phyloP scores from a whole-genome alignment of 1,140 invertebrate genomes.

The Micrasema longulum region DNA sequence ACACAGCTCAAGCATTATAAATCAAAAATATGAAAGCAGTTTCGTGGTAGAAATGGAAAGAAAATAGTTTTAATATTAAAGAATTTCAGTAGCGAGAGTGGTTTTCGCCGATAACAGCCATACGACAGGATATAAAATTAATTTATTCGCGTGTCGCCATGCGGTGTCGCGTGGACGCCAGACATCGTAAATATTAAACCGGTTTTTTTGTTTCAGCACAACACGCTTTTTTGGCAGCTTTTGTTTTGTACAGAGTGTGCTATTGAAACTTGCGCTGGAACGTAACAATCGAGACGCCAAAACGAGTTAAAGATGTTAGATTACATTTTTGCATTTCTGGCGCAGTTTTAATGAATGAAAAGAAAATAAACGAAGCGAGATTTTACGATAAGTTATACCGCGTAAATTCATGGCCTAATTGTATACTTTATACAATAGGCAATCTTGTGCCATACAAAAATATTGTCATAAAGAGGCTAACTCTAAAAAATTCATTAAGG shows the following conservation, averaged over 20 bases:
- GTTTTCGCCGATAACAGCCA: too few relatives aligned
- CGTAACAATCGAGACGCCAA: background rate
- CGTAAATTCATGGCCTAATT: constrained; percentile 1
- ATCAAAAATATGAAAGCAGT: too few relatives aligned
- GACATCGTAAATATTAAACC: constrained; percentile 19
- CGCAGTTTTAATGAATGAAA: background rate
- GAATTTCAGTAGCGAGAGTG: too few relatives aligned
- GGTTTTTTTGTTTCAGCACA: background rate
- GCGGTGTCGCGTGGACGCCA: constrained; percentile 7
- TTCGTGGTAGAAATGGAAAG: too few relatives aligned
- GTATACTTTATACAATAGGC: background rate
- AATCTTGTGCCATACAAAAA: too few relatives aligned
- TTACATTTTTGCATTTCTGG: background rate
- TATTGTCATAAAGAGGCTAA: too few relatives aligned
- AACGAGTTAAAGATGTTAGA: background rate
- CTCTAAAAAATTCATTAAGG: too few relatives aligned
- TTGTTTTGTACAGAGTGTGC: constrained; percentile 3
- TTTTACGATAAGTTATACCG: too few relatives aligned
- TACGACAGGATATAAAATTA: background rate
- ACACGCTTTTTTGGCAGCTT: background rate
- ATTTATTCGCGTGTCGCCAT: constrained; percentile 11
- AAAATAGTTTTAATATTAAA: too few relatives aligned
- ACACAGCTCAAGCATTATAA: too few relatives aligned
- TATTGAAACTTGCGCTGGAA: background rate
- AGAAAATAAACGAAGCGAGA: constrained; percentile 3